Evolutionary conservation across 64 coral and sea anemone species (phyloP), one percentile per base, ranked within the genome.

Genomic region (Catalaphyllia jardinei): DNA sequence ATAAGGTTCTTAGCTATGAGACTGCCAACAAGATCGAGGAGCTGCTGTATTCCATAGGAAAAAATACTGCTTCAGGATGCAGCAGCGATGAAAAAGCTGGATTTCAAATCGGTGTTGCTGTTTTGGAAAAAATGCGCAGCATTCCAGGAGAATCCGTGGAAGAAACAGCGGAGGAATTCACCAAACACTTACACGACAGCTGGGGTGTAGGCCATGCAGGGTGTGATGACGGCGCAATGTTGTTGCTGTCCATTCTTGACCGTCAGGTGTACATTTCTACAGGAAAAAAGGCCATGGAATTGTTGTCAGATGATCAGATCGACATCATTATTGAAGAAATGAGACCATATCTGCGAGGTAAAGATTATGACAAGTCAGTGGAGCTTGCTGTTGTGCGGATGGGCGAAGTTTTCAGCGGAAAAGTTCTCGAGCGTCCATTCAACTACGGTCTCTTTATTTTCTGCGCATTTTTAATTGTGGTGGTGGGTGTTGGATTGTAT

Each of bases 331-430:
- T 98, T n/a, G 79, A 94, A 38, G 92, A 98, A 72, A 94, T 98
- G 62, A 94, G 91, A 52, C 78, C 92, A 22, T 29, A 78, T 22
- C 78, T 98, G 59, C 67, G 63, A 2, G 49, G 71, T 4, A 16
- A 80, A 84, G 67, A 92, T 29, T 94, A 94, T 35, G 92, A 88
- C 15, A 62, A 64, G 86, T 85, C 89, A 62, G 55, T 98, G 57
- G 75, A 91, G 10, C 29, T 89, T 12, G 92, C 89, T 28, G 78
- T 93, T 42, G 67, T 76, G 16, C 77, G 65, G 17, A 94, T 94
- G 72, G 72, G 86, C 14, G 83, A 98, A 86, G 92, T 98, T n/a
- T 98, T 98, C 74, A 91, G 74, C 87, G 95, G 95, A 8, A 89
- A 94, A 75, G 74, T 83, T 13, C 54, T 97, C 2, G n/a, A 87